Base-by-base conservation (phyloP, 2,888 invertebrate genomes). In the Fissipunctia ypsillon region DNA sequence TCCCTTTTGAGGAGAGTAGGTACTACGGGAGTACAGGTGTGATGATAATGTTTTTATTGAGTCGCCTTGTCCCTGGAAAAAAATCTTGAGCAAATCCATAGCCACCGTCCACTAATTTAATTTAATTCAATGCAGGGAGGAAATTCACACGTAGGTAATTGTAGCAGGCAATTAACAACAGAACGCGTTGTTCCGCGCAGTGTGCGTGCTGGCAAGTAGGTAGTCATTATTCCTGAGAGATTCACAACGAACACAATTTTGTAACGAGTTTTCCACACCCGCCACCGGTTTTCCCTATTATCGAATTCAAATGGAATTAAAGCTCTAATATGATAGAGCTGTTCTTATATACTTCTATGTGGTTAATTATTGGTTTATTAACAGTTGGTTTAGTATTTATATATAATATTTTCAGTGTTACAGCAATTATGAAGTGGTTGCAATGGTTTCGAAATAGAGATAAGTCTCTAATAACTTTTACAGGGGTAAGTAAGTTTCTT, bases 121-220 rank as follows among this genome's bases (percentile, higher is more conserved):
- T 80, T 73, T 59, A 66, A 74, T 80, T 61, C 56, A 78, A 67
- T 54, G 43, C 78, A 78, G 76, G 78, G 74, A 82, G 80, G 81
- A 83, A 84, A 82, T 83, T 87, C 81, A 85, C 73, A 73, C 71
- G 56, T 69, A 74, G 72, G 73, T 81, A 71, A 73, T 86, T 81
- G 75, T 81, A 69, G 59, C 72, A 72, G 59, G 54, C 68, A 88
- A 88, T 88, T 88, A 86, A 81, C 89, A 88, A 74, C 74, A 83
- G 73, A 75, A 63, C 69, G 69, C 57, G 76, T 52, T 67, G 80
- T 70, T 61, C 57, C 48, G 72, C 12, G 67, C 64, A 38, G 69
- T 64, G 61, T 69, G 73, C 67, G 70, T 57, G 67, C 56, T 59
- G 63, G 25, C 59, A 69, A 79, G 57, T 60, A 73, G 10, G 57